Evolutionary conservation across 2,888 invertebrate genomes (phyloP), one percentile per base, ranked within the genome.

Genomic region (Agriopis leucophaearia): DNA sequence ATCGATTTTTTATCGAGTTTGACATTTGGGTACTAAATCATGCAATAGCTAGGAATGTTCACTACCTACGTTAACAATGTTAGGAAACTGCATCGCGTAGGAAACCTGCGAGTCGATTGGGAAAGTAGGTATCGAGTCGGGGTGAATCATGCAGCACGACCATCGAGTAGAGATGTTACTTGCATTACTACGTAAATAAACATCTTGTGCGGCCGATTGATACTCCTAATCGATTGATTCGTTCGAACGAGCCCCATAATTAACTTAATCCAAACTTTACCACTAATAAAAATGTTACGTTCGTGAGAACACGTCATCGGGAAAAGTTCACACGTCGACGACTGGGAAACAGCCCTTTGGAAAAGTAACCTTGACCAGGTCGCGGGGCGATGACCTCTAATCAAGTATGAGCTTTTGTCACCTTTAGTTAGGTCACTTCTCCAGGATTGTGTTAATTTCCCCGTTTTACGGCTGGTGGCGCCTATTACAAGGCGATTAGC

Each of bases 281-380:
- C 71, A 77, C 78, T 74, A 78, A 80, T 76, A 78, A 80, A 77
- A 78, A 79, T 8, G 35, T 56, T n/a, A 18, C 40, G 74, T 71
- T 78, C 74, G 79, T 76, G 79, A 74, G 76, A 80, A 78, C 77
- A 81, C 74, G 79, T 76, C 78, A 80, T 80, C 79, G 76, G 64
- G 76, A 77, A 76, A 78, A 81, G 79, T 82, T 84, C 78, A 80
- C 78, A 79, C 79, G 72, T 68, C 70, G 78, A 80, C 78, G 71
- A 66, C 71, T 67, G 54, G 67, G 77, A 68, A 74, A 81, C 78
- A 81, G 80, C 86, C 87, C 87, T 85, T 86, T 55, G 45, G 27
- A 77, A 78, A n/a, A 68, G 70, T 81, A 89, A 88, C 91, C 91
- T 90, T 91, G 90, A 90, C 87, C 86, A 84, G 81, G 76, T 81